phyloP scores from a whole-genome alignment of 2,797 vertebrate species.

The Salmo trutta region DNA sequence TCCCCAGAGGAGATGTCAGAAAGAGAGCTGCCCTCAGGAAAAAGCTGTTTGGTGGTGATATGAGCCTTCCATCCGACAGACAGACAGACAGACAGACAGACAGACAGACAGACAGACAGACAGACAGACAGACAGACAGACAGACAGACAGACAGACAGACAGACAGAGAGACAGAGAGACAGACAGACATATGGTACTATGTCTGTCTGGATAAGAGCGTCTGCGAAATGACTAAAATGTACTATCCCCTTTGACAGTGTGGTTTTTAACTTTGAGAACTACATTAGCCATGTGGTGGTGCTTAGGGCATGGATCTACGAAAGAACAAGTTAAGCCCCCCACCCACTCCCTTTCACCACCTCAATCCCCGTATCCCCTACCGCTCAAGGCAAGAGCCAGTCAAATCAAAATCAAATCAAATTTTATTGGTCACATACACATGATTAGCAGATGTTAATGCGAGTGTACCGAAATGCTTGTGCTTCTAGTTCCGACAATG shows the following conservation, averaged over 20 bases:
- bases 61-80: slow-evolving; percentile 46
- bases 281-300: slow-evolving; percentile 53
- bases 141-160: too few relatives aligned
- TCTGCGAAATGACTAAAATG: too few relatives aligned
- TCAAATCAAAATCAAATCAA: too few relatives aligned
- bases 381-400: neutral
- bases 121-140: too few relatives aligned
- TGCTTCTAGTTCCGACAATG: too few relatives aligned
- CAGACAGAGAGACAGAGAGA: too few relatives aligned
- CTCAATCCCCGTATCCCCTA: slow-evolving; percentile 26
- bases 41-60: slow-evolving; percentile 24
- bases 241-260: slow-evolving; percentile 32
- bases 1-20: slow-evolving; percentile 22
- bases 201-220: too few relatives aligned
- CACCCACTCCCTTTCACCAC: slow-evolving; percentile 33
- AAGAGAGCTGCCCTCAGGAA: slow-evolving; percentile 32
- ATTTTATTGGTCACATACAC: too few relatives aligned
- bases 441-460: too few relatives aligned
- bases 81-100: neutral
- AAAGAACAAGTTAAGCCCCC: slow-evolving; percentile 60
- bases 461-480: too few relatives aligned
- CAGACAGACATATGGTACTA: slow-evolving; percentile 16
- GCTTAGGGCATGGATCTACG: slow-evolving; percentile 42
- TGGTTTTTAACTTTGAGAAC: slow-evolving; percentile 16
- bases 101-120: too few relatives aligned